Conservation (phyloP, 2,797 vertebrate species). For the Artibeus lituratus region DNA sequence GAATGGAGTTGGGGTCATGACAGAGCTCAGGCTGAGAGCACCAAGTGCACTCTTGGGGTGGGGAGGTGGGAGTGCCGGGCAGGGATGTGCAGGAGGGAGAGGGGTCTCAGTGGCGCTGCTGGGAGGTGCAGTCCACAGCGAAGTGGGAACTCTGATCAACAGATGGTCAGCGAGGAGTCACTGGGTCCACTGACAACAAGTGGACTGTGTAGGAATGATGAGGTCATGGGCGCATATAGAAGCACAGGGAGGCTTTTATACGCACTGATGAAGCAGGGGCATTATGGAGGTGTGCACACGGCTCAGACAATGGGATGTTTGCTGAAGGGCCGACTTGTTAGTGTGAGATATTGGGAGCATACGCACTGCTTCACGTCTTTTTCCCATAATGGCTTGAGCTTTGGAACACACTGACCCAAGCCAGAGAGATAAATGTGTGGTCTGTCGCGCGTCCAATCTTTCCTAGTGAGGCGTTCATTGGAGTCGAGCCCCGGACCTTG, state of each 20-base stretch:
- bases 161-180: conserved; percentile 26
- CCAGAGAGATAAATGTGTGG: conserved; percentile 33
- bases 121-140: conserved; percentile 72
- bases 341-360: not conserved
- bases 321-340: not conserved
- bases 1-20: conserved; percentile 1
- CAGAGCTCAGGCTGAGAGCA: conserved; percentile 55
- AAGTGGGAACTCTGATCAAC: not conserved
- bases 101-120: conserved; percentile 59
- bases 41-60: conserved; percentile 81
- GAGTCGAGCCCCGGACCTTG: not conserved
- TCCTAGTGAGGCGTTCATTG: conserved; percentile 15
- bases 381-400: conserved; percentile 30
- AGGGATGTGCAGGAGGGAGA: conserved; percentile 77
- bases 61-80: conserved; percentile 80
- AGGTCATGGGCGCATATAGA: not conserved
- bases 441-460: conserved; percentile 8
- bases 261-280: accelerated
- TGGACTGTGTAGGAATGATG: not conserved
- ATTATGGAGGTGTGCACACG: accelerated
- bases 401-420: not conserved
- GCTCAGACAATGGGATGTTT: not conserved
- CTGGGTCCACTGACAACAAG: not conserved
- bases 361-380: conserved; percentile 6
- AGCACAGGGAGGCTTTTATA: not conserved